Base-by-base conservation (phyloP, 2,888 invertebrate genomes). In the Strigamia maritima region DNA sequence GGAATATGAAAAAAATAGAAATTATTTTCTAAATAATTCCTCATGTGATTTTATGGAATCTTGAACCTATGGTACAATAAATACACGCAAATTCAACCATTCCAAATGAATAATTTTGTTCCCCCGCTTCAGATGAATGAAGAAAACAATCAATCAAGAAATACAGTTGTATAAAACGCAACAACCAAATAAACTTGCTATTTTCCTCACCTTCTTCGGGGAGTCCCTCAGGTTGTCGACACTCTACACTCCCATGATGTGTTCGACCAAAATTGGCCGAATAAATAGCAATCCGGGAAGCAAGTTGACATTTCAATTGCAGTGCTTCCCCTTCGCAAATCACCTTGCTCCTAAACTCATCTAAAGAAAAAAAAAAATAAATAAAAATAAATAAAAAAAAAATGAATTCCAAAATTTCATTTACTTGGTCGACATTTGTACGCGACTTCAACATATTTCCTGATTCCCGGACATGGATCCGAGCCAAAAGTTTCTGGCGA, bases 391-490 rank as follows among this genome's bases (percentile, higher is more conserved):
- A 2, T 44, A 7, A 16, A 6, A 31, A 16, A 35, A 76, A 40
- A 76, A 22, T 74, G 24, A 74, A 24, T 19, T 7, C 4, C 4
- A 60, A 60, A 8, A 22, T 16, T 76, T 3, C 24, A 81, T 85
- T 94, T 89, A 97, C 97, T 94, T 85, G 98, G 98, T 87, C 94
- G 91, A 89, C 98, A 98, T 88, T 97, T 97, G 89, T 95, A 98
- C 83, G 94, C 94, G 82, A 97, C 94, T 88, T 97, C 95, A 82
- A 97, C 93, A 89, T 95, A 97, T 87, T 97, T 96, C 82, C 93
- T 90, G 80, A 94, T 92, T 26, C 93, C 92, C 14, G 96, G 96
- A 86, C 97, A 98, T 0, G 97, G 96, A 88, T 98, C 97, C 1
- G 81, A 78, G 28, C 93, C 93, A 85, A 95, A 94, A 76, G 93